A percentile compares a stretch with the other conserved stretches of the same genome.
Evolutionary conservation across 2,797 vertebrate genomes (phyloP).

Genomic region (Epinephelus awoara): DNA sequence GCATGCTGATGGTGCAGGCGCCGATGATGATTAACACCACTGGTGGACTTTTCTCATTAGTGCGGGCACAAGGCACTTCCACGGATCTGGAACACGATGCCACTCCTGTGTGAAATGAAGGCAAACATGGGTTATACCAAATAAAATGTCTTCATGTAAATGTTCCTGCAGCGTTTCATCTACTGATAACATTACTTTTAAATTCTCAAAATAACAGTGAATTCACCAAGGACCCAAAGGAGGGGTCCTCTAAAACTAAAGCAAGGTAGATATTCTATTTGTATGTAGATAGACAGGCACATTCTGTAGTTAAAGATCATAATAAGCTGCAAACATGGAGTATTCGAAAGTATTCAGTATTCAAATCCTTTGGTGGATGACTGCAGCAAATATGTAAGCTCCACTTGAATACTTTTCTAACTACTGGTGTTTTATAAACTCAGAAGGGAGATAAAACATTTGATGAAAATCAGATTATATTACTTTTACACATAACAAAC

Average conservation of each 20-base stretch:
- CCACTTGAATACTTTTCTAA: too few species aligned
- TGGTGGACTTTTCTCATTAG: neutral
- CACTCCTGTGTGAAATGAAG: slow-evolving; percentile 1
- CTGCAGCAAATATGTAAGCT: too few species aligned
- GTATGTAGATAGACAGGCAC: neutral
- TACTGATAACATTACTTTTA: neutral
- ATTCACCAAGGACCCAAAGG: neutral
- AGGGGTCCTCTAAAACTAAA: neutral
- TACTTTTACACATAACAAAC: too few species aligned
- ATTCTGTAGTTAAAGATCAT: too few species aligned
- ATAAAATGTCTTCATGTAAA: neutral
- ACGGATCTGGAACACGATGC: neutral
- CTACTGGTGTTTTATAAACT: too few species aligned
- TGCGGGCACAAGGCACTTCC: rapidly evolving
- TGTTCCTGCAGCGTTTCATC: neutral
- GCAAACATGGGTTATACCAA: neutral
- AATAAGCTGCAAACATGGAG: neutral
- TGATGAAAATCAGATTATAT: too few species aligned
- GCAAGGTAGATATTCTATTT: neutral
- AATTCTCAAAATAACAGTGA: neutral
- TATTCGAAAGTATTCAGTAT: too few species aligned
- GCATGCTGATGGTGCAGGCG: neutral
- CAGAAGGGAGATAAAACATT: too few species aligned
- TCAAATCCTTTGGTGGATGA: too few species aligned
- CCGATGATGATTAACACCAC: neutral